Evolutionary conservation across 2,113 vertebrate genomes (phyloP), one percentile per base, ranked within the genome.

Genomic region (Lepisosteus osseus): DNA sequence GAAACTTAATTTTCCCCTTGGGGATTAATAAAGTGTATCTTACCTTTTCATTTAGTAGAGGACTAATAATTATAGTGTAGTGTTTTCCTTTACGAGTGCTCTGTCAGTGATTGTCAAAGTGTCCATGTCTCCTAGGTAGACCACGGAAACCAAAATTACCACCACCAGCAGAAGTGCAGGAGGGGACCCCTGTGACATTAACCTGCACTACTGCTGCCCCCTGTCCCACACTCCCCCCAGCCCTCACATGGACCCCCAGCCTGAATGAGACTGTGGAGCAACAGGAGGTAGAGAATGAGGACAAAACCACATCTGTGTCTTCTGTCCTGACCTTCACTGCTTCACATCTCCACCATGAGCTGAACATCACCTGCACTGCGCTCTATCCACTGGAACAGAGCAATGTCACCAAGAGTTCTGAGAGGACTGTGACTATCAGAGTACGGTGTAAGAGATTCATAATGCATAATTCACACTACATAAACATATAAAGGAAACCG

Each of bases 301-400:
- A 65, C 17, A 67, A 63, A n/a, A 64, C 7, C 54, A 67, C 55
- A 17, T 5, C 41, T 1, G 5, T 69, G 17, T 79, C 61, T 1
- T 86, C 86, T 54, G 14, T 81, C 0, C 68, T 89, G 42, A 86
- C 68, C 72, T 86, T 91, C 69, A 87, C 61, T 0, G 77, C 82
- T 40, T 80, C 88, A 59, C 67, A 79, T 74, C 77, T 74, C 55
- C 82, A 90, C 72, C 70, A 89, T 5, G 74, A 74, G 14, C 71
- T 69, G 61, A 82, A 51, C 1, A 15, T 88, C 44, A 72, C 61
- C 40, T 89, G 87, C 72, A 61, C 42, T 0, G 65, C 73, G 0
- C 43, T n/a, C n/a, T n/a, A n/a, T n/a, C n/a, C n/a, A n/a, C n/a
- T n/a, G n/a, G n/a, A n/a, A n/a, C n/a, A n/a, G n/a, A n/a, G n/a